Base-by-base conservation (phyloP, 2,888 invertebrate species). In the Tinea trinotella region DNA sequence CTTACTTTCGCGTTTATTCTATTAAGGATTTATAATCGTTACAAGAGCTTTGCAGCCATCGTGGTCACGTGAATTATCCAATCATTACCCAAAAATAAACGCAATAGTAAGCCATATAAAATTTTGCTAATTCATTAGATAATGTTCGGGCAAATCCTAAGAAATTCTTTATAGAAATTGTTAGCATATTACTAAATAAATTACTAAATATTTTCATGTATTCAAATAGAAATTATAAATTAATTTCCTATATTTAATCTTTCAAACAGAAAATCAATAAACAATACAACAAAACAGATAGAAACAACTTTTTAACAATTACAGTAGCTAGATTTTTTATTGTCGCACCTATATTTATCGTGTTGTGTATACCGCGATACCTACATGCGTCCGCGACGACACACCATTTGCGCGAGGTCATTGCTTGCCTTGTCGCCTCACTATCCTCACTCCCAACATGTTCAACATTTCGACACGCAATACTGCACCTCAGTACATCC, bases 381-480 rank as follows among this genome's bases (percentile, higher is more conserved):
- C 46, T 46, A 19, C 46, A 46, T 13, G 50, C 50, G 50, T 22
- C 13, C 50, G 22, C 24, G 50, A 24, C 24, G 50, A 24, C 24
- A 48, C 48, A 18, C 50, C 24, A 50, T n/a, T 13, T 20, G 50
- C 22, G 50, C 50, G 50, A 50, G 50, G 50, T 50, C 50, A 50
- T 7, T 22, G 50, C 48, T 48, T 46, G 46, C 17, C 17, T n/a
- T 20, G 24, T 24, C 24, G 50, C 50, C 22, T 5, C 5, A 18
- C 46, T 18, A 15, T 10, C 9, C 46, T 17, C n/a, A 30, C 30
- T 30, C 30, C 7, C 30, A 4, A 30, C 30, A n/a, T 30, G 7
- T 2, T 7, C 7, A 30, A 7, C 30, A 30, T 30, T 30, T 30
- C 7, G 30, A 30, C 30, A 30, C 30, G 30, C 30, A 30, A 10